Evolutionary conservation across 2,888 invertebrate species (phyloP), one percentile per base, ranked within the genome.

Genomic region (Mylabris sibirica): DNA sequence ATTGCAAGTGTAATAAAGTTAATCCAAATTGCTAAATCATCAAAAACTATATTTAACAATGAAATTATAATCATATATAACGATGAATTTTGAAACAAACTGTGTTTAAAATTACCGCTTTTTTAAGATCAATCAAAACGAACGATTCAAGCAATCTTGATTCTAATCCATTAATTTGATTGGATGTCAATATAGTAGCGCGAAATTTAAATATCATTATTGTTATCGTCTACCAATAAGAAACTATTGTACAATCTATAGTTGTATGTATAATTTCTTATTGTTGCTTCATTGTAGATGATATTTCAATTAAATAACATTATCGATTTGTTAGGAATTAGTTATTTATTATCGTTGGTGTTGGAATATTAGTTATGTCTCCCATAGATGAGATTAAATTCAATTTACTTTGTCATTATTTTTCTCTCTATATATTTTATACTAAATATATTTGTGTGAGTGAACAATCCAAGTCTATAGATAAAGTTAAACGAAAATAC

Each of bases 401-500:
- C 64, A 73, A 72, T 71, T 68, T 73, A 69, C 64, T 63, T 60
- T 66, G 66, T 67, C 65, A 17, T 53, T 60, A 30, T n/a, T 3
- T 38, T 17, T 8, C 17, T 24, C 1, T 26, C 3, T 30, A 11
- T 11, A 24, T 53, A 24, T 53, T 12, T 53, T 9, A 53, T 53
- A 11, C 0, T 30, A 30, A 30, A 12, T 53, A 8, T 53, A 2
- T 12, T 24, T 53, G 22, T 53, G 22, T 5, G 12, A 24, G 4
- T 53, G 12, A 63, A 67, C 35, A 30, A 67, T 66, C 65, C 66
- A 71, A 74, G 69, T 67, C 65, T 62, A 66, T 62, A 57, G 64
- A 68, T 63, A 69, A 68, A 72, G 72, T 74, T 75, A 75, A 75
- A 67, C 73, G 73, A 72, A 72, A 73, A 71, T 72, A 70, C n/a